Conservation (phyloP, 1,140 invertebrate genomes). For the Drosophila cardini region DNA sequence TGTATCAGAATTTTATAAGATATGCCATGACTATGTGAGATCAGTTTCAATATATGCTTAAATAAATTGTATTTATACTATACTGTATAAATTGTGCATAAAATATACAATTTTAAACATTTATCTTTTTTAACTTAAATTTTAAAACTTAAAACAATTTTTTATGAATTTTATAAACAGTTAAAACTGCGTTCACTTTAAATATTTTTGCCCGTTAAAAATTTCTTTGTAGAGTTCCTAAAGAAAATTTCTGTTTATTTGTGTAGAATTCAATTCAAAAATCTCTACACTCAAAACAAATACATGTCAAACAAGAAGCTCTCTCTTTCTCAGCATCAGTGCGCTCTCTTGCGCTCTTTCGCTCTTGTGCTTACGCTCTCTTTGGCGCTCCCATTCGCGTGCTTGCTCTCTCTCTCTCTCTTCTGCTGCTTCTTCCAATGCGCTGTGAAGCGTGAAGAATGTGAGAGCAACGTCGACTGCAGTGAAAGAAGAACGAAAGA, state of each 20-base stretch:
- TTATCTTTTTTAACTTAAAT: too few species aligned
- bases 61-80: too few species aligned
- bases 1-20: conserved; percentile 42
- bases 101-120: too few species aligned
- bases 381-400: not conserved
- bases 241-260: not conserved
- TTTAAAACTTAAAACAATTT: too few species aligned
- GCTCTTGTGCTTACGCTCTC: not conserved
- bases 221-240: too few species aligned
- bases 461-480: conserved; percentile 19
- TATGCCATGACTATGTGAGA: conserved; percentile 21
- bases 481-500: conserved; percentile 30
- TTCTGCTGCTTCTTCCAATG: conserved; percentile 1
- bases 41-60: too few species aligned
- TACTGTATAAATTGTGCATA: too few species aligned
- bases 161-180: too few species aligned
- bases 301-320: conserved; percentile 3
- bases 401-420: not conserved
- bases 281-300: conserved; percentile 15
- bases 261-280: conserved; percentile 11
- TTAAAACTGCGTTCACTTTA: too few species aligned
- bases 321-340: conserved; percentile 9
- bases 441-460: conserved; percentile 42
- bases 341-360: conserved; percentile 30
- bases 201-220: too few species aligned